These are phyloP conservation scores for Mycteria americana DNA, from an alignment of 2,797 vertebrate genomes.

Conservation along the genomic window DNA sequence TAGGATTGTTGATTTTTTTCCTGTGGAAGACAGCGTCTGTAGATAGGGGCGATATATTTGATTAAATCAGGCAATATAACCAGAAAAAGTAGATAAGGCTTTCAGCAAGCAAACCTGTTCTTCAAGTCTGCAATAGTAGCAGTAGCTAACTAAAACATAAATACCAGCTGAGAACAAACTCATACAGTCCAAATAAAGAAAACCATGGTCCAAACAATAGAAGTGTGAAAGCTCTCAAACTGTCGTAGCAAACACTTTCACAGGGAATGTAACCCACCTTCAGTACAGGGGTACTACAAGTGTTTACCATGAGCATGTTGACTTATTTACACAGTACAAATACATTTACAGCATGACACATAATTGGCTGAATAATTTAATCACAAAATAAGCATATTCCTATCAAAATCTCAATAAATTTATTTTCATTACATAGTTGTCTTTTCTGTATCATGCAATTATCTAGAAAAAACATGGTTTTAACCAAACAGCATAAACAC, in stretches of 20 bases:
- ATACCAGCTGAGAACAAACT: neutral
- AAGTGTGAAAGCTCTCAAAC: neutral
- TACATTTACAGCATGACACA: neutral
- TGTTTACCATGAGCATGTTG: neutral
- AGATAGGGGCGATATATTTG: neutral
- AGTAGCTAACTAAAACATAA: neutral
- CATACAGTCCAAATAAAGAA: neutral
- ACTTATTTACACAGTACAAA: neutral
- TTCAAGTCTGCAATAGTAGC: neutral
- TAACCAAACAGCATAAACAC: neutral
- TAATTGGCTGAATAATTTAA: neutral
- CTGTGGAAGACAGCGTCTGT: neutral
- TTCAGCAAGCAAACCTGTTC: neutral
- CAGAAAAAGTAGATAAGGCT: neutral
- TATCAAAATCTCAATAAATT: neutral
- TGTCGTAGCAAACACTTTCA: neutral
- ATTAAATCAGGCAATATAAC: neutral
- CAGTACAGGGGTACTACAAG: fast-evolving
- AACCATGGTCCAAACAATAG: fast-evolving
- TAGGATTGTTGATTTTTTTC: neutral
- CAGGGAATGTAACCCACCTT: neutral
- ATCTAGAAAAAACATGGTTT: neutral
- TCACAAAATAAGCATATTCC: neutral
- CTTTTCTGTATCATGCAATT: neutral
- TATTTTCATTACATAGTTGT: neutral